Evolutionary conservation across 1,140 invertebrate species (phyloP).

Genomic region (Steinernema feltiae): DNA sequence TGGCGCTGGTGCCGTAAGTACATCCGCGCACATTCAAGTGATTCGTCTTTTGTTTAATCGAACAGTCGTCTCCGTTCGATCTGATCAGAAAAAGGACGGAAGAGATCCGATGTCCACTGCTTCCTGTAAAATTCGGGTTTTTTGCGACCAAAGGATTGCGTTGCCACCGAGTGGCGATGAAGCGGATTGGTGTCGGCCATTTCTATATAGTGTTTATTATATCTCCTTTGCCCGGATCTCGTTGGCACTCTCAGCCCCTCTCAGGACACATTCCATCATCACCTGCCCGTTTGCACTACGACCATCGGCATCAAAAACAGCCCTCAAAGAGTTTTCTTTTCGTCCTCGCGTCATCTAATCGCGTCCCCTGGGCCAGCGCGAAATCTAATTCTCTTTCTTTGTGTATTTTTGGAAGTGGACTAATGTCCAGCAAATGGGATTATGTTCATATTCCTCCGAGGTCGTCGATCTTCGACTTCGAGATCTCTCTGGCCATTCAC

Average conservation of each 20-base stretch:
- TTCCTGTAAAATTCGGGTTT: no score
- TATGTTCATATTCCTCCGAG: background rate
- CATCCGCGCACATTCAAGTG: background rate
- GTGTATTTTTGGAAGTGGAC: conserved; percentile 1
- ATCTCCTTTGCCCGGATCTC: background rate
- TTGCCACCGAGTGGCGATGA: no score
- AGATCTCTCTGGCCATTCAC: background rate
- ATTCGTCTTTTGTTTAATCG: background rate
- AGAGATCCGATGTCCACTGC: no score
- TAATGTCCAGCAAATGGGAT: conserved; percentile 12
- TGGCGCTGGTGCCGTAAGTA: background rate
- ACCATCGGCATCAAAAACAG: background rate
- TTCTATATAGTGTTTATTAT: no score
- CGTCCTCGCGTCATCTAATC: background rate
- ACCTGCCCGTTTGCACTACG: conserved; percentile 9
- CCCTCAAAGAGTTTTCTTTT: background rate
- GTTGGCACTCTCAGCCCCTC: background rate
- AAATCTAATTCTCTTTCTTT: background rate
- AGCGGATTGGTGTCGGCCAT: no score
- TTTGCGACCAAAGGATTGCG: no score
- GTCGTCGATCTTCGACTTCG: background rate
- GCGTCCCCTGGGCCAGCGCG: background rate
- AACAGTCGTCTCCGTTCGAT: no score
- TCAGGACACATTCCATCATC: conserved; percentile 8
- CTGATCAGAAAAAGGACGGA: no score